Base-by-base conservation (phyloP, 2,797 vertebrate species). In the Benthosema pterotum region DNA sequence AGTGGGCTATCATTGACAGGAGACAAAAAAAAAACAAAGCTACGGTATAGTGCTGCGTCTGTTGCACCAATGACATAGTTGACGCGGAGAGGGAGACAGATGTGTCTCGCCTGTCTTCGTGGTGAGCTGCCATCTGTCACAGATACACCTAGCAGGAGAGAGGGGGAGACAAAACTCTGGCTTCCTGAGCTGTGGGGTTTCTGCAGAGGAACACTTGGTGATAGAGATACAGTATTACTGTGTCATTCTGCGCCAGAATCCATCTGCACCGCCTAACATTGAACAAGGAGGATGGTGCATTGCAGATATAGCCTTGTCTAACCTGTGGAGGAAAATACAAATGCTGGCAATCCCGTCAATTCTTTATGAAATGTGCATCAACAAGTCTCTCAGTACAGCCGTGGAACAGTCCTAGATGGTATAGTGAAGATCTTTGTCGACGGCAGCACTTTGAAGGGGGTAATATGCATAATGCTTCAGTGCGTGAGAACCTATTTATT, bases 201-300 rank as follows among this genome's bases (percentile, higher is more conserved):
- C 79, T 83, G 87, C 78, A 64, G 77, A 69, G 77, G 48, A 85
- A 77, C 77, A 74, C 73, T 83, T 71, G 73, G 77, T 75, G 78
- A 80, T 78, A 83, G 77, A 69, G 52, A 87, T 84, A 38, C 32
- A 38, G 32, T 38, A 81, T 87, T 76, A 88, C 77, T 76, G 83
- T 86, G 87, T 89, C 87, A 87, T 77, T 89, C 84, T 90, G 88
- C 85, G 80, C 82, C 89, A 89, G 65, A 74, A 72, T 85, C 73
- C 82, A 77, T 80, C 87, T 89, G 89, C 86, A 84, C 74, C 79
- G 84, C 72, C 75, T 83, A 57, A 70, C 79, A 73, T 61, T 60
- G 74, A 85, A 75, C 32, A 38, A 9, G 82, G 75, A 73, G 76
- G 80, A 74, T 90, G 88, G 76, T 90, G 88, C 87, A 91, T 82